Percentiles rank a stretch among this genome's conserved stretches.
phyloP scores from a whole-genome alignment of 1,140 invertebrate genomes.

The Drosophila elegans region DNA sequence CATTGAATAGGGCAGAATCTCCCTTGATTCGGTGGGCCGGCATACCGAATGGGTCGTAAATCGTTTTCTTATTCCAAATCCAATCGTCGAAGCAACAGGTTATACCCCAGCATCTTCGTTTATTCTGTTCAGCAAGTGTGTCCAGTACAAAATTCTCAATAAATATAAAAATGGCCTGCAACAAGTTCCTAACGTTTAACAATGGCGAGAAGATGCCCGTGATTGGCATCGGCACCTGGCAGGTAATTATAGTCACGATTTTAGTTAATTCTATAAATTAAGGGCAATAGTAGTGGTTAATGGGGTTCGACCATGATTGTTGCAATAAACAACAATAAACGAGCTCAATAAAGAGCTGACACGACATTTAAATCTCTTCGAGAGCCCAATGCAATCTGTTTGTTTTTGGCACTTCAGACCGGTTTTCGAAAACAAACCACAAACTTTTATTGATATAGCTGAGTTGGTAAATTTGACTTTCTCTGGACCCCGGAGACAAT shows the following conservation, averaged over 20 bases:
- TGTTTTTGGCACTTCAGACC: constrained; percentile 10
- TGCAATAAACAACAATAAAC: constrained; percentile 4
- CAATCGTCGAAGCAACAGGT: constrained; percentile 28
- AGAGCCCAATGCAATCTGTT: constrained; percentile 26
- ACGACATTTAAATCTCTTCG: constrained; percentile 22
- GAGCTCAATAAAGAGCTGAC: constrained; percentile 12
- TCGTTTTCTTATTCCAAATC: constrained; percentile 4
- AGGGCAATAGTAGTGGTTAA: not conserved
- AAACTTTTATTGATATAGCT: constrained; percentile 12
- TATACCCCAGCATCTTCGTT: not conserved
- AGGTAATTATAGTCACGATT: constrained; percentile 86
- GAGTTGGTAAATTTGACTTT: constrained; percentile 26
- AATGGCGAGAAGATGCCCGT: constrained; percentile 89
- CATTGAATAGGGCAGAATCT: not conserved
- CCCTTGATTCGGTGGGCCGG: not conserved
- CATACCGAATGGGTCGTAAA: not conserved
- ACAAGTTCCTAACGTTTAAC: constrained; percentile 71
- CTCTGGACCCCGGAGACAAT: constrained; percentile 1
- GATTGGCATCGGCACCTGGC: constrained; percentile 92
- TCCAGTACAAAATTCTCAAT: not conserved
- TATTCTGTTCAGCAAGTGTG: not conserved
- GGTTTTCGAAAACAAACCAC: constrained; percentile 40
- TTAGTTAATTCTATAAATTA: not conserved
- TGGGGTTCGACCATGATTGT: not conserved
- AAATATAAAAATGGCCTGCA: constrained; percentile 58